Evolutionary conservation across 2,888 invertebrate species (phyloP).

Genomic region (Epiperipatus broadwayi): DNA sequence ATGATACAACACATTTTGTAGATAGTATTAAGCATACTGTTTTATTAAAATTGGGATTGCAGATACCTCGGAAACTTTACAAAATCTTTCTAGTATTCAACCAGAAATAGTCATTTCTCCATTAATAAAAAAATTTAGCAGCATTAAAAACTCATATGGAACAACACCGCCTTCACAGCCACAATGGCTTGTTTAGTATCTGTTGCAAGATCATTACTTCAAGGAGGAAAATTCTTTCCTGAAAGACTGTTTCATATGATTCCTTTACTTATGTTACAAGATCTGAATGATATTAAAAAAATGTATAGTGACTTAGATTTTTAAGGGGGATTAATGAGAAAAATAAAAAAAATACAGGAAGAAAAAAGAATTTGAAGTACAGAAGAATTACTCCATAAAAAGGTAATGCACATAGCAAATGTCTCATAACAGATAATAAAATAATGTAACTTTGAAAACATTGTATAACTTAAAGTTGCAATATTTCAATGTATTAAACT

Average conservation of each 20-base stretch:
- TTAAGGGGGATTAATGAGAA: too few relatives aligned
- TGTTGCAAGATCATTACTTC: conserved; percentile 44
- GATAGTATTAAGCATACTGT: conserved; percentile 47
- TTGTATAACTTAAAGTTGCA: too few relatives aligned
- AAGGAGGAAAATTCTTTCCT: conserved; percentile 33
- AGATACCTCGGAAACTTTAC: conserved; percentile 45
- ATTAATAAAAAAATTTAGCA: conserved; percentile 49
- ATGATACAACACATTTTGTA: conserved; percentile 61
- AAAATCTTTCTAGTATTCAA: conserved; percentile 52
- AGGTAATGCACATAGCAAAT: too few relatives aligned
- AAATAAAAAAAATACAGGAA: too few relatives aligned
- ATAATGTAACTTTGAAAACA: too few relatives aligned
- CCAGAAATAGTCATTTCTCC: conserved; percentile 65
- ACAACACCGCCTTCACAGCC: conserved; percentile 58
- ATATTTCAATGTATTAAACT: too few relatives aligned
- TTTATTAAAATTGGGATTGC: conserved; percentile 44
- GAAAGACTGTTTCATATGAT: conserved; percentile 63
- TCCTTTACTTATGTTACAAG: conserved; percentile 57
- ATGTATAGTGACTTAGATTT: conserved; percentile 18
- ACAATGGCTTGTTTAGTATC: conserved; percentile 49
- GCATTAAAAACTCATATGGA: conserved; percentile 68
- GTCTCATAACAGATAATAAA: too few relatives aligned
- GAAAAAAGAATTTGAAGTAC: too few relatives aligned
- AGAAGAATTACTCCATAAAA: too few relatives aligned
- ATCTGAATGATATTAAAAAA: conserved; percentile 62